A percentile compares a stretch with the other conserved stretches of the same genome.
phyloP scores from a whole-genome alignment of 2,888 invertebrate genomes.

The Plagodis pulveraria region DNA sequence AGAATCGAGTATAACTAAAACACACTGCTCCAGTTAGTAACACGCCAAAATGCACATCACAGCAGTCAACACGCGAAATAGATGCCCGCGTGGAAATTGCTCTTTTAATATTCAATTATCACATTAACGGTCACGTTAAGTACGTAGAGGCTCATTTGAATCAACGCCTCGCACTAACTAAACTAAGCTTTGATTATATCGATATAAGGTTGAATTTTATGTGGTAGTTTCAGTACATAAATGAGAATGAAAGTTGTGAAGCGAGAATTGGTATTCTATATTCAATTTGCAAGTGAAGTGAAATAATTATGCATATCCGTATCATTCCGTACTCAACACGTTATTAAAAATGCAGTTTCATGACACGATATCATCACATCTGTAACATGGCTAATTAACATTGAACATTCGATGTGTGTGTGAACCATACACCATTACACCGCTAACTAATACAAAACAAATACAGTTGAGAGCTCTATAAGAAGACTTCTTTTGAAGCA shows the following conservation, averaged over 20 bases:
- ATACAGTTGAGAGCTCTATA: too few relatives aligned
- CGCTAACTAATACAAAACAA: too few relatives aligned
- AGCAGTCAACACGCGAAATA: constrained; percentile 37
- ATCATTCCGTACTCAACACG: constrained; percentile 29
- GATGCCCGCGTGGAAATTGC: constrained; percentile 44
- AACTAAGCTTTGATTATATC: not conserved
- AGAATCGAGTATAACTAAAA: constrained; percentile 4
- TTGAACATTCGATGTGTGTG: too few relatives aligned
- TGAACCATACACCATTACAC: too few relatives aligned
- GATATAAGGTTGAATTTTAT: constrained; percentile 10
- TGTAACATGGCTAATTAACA: not conserved
- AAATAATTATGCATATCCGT: constrained; percentile 51
- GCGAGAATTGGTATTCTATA: constrained; percentile 56
- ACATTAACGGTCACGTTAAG: constrained; percentile 46
- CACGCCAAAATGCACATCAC: constrained; percentile 35
- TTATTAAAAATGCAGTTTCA: constrained; percentile 19
- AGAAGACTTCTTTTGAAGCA: too few relatives aligned
- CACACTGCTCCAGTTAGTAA: constrained; percentile 8
- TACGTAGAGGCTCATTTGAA: too few relatives aligned
- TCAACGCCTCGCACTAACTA: constrained; percentile 29
- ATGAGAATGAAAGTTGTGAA: constrained; percentile 68
- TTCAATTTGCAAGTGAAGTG: constrained; percentile 56
- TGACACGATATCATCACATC: constrained; percentile 4
- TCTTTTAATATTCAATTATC: constrained; percentile 60
- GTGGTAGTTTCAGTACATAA: constrained; percentile 30